Evolutionary conservation across 2,888 invertebrate genomes (phyloP).

Genomic region (Antheraea assamensis): DNA sequence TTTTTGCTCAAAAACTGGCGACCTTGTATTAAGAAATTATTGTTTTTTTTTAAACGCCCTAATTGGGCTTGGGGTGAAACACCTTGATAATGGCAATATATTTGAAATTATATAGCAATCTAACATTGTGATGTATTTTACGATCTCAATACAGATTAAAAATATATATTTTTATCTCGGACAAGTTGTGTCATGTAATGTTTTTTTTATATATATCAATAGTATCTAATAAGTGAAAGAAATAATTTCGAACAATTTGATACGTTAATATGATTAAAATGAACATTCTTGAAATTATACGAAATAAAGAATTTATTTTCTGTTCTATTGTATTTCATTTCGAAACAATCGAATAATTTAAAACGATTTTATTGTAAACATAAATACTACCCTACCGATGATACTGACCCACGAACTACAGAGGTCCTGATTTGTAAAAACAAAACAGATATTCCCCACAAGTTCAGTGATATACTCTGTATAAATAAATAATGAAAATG

Average conservation of each 20-base stretch:
- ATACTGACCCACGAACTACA: too few species aligned
- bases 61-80: constrained; percentile 41
- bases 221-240: constrained; percentile 36
- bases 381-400: too few species aligned
- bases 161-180: constrained; percentile 48
- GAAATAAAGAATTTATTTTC: constrained; percentile 81
- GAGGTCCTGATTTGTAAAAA: too few species aligned
- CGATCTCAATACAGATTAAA: constrained; percentile 72
- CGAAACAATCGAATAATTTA: neutral
- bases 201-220: constrained; percentile 29
- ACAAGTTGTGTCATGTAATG: constrained; percentile 35
- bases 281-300: constrained; percentile 67
- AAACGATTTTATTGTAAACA: too few species aligned
- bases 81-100: constrained; percentile 57
- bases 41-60: constrained; percentile 27
- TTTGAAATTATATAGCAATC: constrained; percentile 54
- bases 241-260: constrained; percentile 49
- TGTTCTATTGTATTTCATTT: constrained; percentile 68
- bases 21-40: constrained; percentile 12
- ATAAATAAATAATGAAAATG: too few species aligned
- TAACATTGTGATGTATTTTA: constrained; percentile 73
- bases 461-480: too few species aligned
- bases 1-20: constrained; percentile 32
- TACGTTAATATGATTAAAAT: constrained; percentile 77
- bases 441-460: too few species aligned